Percentiles rank a stretch among this genome's conserved stretches.
Conservation (phyloP, 2,113 vertebrate species). For the Platanista minor region DNA sequence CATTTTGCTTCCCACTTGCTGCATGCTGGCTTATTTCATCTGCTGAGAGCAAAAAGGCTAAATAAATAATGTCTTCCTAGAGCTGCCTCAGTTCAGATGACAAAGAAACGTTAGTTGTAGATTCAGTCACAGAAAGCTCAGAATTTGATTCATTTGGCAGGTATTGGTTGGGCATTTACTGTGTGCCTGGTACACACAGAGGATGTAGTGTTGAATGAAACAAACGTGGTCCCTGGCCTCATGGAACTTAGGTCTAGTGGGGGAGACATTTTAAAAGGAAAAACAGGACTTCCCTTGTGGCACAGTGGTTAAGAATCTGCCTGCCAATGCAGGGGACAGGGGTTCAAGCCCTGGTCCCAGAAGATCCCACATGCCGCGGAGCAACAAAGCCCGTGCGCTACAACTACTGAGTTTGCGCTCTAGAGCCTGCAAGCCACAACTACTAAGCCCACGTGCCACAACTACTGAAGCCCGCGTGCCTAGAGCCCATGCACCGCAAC, state of each 20-base stretch:
- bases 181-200: background rate
- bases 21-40: background rate
- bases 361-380: no score
- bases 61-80: background rate
- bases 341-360: no score
- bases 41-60: background rate
- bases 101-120: background rate
- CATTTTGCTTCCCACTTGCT: background rate
- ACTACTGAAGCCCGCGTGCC: rapidly evolving
- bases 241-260: background rate
- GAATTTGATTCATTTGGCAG: background rate
- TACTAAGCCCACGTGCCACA: no score
- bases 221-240: background rate
- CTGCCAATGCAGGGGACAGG: no score
- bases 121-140: background rate
- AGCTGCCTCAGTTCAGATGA: background rate
- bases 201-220: background rate
- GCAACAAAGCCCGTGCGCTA: no score
- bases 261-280: background rate
- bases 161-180: background rate
- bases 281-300: background rate
- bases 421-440: no score
- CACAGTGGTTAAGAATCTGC: no score
- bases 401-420: no score
- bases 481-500: no score